phyloP scores from a whole-genome alignment of 2,113 vertebrate species.

The Sapayoa aenigma region DNA sequence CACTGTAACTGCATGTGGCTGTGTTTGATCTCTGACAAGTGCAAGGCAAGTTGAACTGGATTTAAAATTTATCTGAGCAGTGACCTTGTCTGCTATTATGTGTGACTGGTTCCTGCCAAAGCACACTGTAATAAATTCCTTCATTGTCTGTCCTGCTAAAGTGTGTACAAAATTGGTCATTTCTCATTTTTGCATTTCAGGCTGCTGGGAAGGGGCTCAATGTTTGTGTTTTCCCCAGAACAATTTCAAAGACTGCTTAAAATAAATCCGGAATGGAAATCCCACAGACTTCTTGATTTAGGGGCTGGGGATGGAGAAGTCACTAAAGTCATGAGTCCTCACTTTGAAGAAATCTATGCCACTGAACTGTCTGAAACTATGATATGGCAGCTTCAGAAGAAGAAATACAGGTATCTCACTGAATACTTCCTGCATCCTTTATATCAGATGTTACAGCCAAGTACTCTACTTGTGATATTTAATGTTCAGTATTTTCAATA shows the following conservation, averaged over 20 bases:
- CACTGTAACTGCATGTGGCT: background rate
- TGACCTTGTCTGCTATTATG: background rate
- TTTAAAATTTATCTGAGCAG: conserved; percentile 4
- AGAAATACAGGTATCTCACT: conserved; percentile 84
- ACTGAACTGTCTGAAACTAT: conserved; percentile 94
- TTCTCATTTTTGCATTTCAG: conserved; percentile 71
- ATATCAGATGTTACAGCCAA: background rate
- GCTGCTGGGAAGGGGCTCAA: conserved; percentile 93
- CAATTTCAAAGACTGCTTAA: conserved; percentile 89
- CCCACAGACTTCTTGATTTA: conserved; percentile 88
- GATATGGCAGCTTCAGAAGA: conserved; percentile 97
- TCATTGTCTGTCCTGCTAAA: background rate
- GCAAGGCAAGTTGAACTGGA: conserved; percentile 12
- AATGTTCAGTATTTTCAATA: background rate
- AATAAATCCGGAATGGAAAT: conserved; percentile 88
- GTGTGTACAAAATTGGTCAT: background rate
- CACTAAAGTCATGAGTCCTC: conserved; percentile 90
- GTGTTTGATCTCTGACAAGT: conserved; percentile 15
- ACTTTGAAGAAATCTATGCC: conserved; percentile 91
- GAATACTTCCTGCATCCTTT: background rate
- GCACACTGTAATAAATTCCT: background rate
- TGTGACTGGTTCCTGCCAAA: background rate
- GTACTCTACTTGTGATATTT: background rate
- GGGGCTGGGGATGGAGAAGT: conserved; percentile 97
- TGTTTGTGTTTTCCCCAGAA: conserved; percentile 95